Conservation (phyloP, 2,888 invertebrate species). For the Torymus texanus region DNA sequence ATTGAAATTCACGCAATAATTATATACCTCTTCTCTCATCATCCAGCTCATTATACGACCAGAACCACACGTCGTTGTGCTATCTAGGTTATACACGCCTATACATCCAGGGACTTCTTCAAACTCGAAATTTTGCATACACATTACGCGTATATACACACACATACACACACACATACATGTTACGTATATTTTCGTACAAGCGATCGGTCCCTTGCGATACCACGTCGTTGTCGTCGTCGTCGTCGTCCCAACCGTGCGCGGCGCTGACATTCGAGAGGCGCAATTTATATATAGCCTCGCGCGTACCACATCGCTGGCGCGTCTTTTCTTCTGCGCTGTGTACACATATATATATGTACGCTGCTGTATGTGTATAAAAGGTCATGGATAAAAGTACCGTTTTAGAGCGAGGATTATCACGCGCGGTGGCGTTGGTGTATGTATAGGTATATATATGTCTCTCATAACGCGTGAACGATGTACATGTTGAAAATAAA, state of each 20-base stretch:
- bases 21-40: background rate
- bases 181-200: too few relatives aligned
- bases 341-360: background rate
- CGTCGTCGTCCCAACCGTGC: background rate
- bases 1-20: conserved; percentile 5
- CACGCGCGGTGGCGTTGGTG: background rate
- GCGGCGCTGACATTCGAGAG: conserved; percentile 15
- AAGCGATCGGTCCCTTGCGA: too few relatives aligned
- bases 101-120: background rate
- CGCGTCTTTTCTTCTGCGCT: background rate
- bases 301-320: background rate
- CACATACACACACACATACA: too few relatives aligned
- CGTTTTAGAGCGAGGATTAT: conserved; percentile 46
- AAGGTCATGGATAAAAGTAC: conserved; percentile 53
- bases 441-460: too few relatives aligned
- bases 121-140: too few relatives aligned
- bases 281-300: conserved; percentile 18
- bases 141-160: too few relatives aligned
- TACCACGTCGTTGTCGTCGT: background rate
- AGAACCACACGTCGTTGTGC: too few relatives aligned
- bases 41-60: background rate
- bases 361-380: background rate
- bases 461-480: background rate
- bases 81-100: conserved; percentile 5
- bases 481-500: conserved; percentile 21